A percentile compares a stretch with the other conserved stretches of the same genome.
phyloP scores from a whole-genome alignment of 2,113 vertebrate genomes.

The Hyla sarda region DNA sequence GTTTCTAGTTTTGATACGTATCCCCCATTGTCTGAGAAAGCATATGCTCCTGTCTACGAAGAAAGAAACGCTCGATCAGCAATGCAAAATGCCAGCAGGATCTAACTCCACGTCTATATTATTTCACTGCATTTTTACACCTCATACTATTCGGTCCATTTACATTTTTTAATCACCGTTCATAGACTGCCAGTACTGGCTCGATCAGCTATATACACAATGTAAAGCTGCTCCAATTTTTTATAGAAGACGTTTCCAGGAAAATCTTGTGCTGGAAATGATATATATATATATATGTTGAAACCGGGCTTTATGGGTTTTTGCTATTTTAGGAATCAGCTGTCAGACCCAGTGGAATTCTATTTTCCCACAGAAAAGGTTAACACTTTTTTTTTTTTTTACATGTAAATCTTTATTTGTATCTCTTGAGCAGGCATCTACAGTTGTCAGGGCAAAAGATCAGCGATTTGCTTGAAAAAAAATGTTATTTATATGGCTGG shows the following conservation, averaged over 20 bases:
- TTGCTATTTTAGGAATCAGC: conserved; percentile 44
- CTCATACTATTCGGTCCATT: background rate
- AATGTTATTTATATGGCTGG: conserved; percentile 78
- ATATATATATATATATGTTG: background rate
- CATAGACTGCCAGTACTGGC: background rate
- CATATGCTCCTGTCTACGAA: background rate
- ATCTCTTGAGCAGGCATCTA: background rate
- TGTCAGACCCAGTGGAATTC: conserved; percentile 33
- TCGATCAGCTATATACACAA: background rate
- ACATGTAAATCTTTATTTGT: conserved; percentile 36
- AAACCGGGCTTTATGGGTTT: conserved; percentile 16
- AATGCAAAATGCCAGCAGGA: background rate
- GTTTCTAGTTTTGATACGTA: background rate
- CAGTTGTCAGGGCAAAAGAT: conserved; percentile 22
- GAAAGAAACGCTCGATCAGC: background rate
- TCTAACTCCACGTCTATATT: background rate
- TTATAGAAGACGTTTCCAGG: conserved; percentile 6
- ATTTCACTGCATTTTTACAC: background rate
- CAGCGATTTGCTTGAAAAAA: conserved; percentile 59
- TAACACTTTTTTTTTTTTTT: background rate
- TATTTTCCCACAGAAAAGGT: conserved; percentile 70
- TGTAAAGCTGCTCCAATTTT: background rate
- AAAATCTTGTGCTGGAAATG: background rate
- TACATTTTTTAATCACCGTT: background rate
- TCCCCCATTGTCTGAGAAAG: background rate